phyloP scores from a whole-genome alignment of 2,797 vertebrate species.

The Megalops cyprinoides region DNA sequence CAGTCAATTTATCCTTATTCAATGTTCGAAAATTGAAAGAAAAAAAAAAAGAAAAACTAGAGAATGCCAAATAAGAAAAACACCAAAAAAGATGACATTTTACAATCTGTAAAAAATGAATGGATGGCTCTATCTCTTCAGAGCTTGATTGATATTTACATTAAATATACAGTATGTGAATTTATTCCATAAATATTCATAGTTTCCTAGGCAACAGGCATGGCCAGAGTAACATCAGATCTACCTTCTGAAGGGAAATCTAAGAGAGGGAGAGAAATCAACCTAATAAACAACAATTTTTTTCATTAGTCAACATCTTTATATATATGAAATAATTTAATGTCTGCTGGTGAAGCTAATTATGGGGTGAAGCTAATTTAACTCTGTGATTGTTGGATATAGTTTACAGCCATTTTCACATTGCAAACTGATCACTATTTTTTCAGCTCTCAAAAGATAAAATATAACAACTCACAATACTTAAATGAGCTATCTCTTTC shows the following conservation, averaged over 20 bases:
- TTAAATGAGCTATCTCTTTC: too few species aligned
- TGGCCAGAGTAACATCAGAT: neutral
- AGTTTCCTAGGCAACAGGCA: neutral
- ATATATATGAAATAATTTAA: neutral
- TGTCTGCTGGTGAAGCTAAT: neutral
- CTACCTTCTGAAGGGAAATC: slow-evolving; percentile 7
- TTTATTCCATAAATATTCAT: slow-evolving; percentile 23
- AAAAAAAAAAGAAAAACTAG: too few species aligned
- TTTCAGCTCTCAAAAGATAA: too few species aligned
- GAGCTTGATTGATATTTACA: neutral
- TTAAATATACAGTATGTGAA: slow-evolving; percentile 16
- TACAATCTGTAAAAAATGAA: neutral
- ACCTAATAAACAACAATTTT: neutral
- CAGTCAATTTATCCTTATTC: too few species aligned
- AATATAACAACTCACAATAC: too few species aligned
- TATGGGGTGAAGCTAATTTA: too few species aligned
- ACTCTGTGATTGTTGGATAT: too few species aligned
- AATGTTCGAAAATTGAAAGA: too few species aligned
- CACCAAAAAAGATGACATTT: neutral
- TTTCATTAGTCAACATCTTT: neutral
- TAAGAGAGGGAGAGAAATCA: neutral
- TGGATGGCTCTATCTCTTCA: neutral
- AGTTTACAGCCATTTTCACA: too few species aligned
- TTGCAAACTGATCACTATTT: too few species aligned
- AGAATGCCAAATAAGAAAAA: neutral